phyloP scores from a whole-genome alignment of 2,113 vertebrate species.

The Poeciliopsis prolifica region DNA sequence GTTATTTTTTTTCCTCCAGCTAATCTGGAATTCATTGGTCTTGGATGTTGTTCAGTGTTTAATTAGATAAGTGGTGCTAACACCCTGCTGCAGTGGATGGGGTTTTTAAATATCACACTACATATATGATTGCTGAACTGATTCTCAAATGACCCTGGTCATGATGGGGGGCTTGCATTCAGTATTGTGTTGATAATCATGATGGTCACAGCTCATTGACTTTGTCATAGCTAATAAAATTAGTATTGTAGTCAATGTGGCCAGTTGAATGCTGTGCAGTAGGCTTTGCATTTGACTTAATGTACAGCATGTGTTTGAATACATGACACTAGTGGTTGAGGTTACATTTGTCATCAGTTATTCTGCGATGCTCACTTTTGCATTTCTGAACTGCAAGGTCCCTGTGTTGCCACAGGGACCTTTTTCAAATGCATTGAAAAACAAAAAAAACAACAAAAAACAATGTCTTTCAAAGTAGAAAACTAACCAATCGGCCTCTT shows the following conservation, averaged over 20 bases:
- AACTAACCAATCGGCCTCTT: constrained; percentile 16
- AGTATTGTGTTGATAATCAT: constrained; percentile 75
- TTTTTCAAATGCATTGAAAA: neutral
- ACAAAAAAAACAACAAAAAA: constrained; percentile 2
- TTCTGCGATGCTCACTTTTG: too few species aligned
- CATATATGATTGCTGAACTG: constrained; percentile 61
- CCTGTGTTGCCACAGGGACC: too few species aligned
- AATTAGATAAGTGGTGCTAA: constrained; percentile 64
- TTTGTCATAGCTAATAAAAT: constrained; percentile 69
- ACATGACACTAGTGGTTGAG: constrained; percentile 7
- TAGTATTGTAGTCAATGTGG: constrained; percentile 59
- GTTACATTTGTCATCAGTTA: constrained; percentile 26
- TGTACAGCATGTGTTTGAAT: constrained; percentile 14
- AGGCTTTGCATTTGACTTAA: constrained; percentile 19
- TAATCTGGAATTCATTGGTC: constrained; percentile 45
- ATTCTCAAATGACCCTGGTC: constrained; percentile 63
- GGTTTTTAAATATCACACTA: constrained; percentile 64
- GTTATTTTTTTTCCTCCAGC: neutral
- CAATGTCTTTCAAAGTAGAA: constrained; percentile 18
- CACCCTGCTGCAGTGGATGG: constrained; percentile 54
- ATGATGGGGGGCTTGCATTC: constrained; percentile 66
- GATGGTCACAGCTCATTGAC: constrained; percentile 71
- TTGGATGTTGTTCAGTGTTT: constrained; percentile 55
- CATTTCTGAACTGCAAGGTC: too few species aligned
- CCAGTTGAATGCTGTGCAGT: constrained; percentile 28